phyloP scores from a whole-genome alignment of 2,888 invertebrate genomes.

The Mactromeris polynyma region DNA sequence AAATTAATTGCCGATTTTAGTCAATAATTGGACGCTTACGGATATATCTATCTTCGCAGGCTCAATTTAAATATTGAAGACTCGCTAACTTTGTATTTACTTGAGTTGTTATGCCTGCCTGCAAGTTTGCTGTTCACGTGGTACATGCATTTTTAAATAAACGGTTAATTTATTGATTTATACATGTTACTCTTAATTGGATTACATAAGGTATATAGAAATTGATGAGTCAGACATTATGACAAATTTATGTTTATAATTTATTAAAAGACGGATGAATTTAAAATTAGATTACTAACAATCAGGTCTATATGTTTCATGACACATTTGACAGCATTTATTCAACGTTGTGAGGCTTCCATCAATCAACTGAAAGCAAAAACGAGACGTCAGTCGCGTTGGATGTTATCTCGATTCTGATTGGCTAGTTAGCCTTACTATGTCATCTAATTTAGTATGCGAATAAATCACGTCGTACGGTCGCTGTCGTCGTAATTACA shows the following conservation, averaged over 20 bases:
- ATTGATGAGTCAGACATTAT: not conserved
- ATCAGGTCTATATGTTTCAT: not conserved
- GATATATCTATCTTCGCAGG: too few relatives aligned
- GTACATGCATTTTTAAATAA: not conserved
- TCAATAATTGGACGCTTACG: not conserved
- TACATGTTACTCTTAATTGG: not conserved
- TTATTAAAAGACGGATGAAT: not conserved
- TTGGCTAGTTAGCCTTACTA: constrained; percentile 29
- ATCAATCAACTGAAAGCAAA: constrained; percentile 19
- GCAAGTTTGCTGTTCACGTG: too few relatives aligned
- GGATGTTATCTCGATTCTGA: not conserved
- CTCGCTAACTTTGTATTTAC: too few relatives aligned
- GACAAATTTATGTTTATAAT: not conserved
- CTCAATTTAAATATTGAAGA: too few relatives aligned
- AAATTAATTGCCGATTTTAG: not conserved
- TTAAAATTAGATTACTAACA: not conserved
- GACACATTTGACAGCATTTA: not conserved
- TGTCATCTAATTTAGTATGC: constrained; percentile 39
- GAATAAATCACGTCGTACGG: constrained; percentile 23
- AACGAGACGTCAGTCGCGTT: not conserved
- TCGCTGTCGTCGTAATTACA: constrained; percentile 20
- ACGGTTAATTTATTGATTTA: not conserved
- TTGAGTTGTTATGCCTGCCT: too few relatives aligned
- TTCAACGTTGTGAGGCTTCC: not conserved
- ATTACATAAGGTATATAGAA: not conserved